These are phyloP conservation scores for Cryptus armator DNA, from an alignment of 2,888 invertebrate species.

Conservation along the genomic window DNA sequence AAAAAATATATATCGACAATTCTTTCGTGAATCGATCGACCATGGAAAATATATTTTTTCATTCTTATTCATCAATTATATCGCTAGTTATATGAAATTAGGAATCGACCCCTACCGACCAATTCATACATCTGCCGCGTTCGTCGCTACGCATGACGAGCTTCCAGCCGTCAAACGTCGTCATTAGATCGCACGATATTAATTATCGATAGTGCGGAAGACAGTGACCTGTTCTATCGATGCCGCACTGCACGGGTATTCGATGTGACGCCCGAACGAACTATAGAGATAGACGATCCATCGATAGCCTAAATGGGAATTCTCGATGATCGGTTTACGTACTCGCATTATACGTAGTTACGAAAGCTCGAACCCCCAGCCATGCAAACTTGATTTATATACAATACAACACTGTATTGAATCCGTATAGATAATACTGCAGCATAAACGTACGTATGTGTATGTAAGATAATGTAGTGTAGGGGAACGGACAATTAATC, in stretches of 20 bases:
- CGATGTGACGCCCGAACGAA: constrained; percentile 1
- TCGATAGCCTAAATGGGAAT: neutral
- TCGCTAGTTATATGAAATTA: too few relatives aligned
- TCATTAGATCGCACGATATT: constrained; percentile 46
- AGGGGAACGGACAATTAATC: constrained; percentile 77
- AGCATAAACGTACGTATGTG: neutral
- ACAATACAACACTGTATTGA: neutral
- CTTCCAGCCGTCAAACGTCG: constrained; percentile 20
- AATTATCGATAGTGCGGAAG: constrained; percentile 45
- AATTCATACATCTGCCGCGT: constrained; percentile 1
- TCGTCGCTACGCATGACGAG: constrained; percentile 16
- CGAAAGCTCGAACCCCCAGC: constrained; percentile 4
- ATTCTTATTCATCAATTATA: too few relatives aligned
- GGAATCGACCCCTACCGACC: too few relatives aligned
- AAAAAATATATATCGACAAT: too few relatives aligned
- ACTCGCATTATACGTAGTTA: neutral
- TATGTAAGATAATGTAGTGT: constrained; percentile 37
- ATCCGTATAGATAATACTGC: neutral
- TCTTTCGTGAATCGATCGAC: too few relatives aligned
- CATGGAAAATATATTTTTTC: too few relatives aligned
- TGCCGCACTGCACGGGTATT: neutral
- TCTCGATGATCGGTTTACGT: constrained; percentile 23
- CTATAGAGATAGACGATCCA: neutral
- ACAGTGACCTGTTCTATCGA: neutral
- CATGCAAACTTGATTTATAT: neutral